phyloP scores from a whole-genome alignment of 2,113 vertebrate genomes.

The Strix uralensis region DNA sequence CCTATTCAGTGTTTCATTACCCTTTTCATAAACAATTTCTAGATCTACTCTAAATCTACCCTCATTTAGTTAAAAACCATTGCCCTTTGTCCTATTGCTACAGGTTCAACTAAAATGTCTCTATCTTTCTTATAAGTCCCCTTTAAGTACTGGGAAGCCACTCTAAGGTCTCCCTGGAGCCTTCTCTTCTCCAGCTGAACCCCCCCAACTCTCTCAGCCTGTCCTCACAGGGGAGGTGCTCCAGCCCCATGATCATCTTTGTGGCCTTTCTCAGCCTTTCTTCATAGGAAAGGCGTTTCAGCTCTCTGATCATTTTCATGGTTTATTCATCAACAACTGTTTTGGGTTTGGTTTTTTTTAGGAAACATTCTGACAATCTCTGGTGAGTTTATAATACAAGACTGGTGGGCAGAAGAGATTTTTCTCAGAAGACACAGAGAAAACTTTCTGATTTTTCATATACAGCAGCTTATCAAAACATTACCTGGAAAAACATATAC shows the following conservation, averaged over 20 bases:
- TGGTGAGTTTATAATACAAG: not conserved
- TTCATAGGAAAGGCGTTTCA: not conserved
- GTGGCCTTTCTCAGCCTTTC: not conserved
- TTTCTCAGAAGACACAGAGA: not conserved
- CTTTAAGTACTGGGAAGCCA: fast-evolving
- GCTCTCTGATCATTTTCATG: fast-evolving
- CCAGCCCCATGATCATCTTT: not conserved
- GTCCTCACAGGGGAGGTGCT: fast-evolving
- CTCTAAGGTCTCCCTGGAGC: not conserved
- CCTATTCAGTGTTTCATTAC: not conserved
- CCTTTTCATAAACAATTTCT: not conserved
- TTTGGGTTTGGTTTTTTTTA: not conserved
- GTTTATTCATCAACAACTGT: not conserved
- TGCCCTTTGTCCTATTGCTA: not conserved
- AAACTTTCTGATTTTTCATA: not conserved
- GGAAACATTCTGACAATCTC: not conserved
- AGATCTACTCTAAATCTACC: not conserved
- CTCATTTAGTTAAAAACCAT: not conserved
- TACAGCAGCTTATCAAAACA: not conserved
- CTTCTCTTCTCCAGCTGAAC: not conserved
- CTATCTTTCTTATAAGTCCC: too few species aligned
- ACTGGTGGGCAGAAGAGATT: not conserved
- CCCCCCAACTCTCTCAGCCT: not conserved
- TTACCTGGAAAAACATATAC: not conserved
- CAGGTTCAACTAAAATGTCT: not conserved